Percentiles rank a stretch among this genome's conserved stretches.
Evolutionary conservation across 2,888 invertebrate genomes (phyloP).

Genomic region (Erebia palarica): DNA sequence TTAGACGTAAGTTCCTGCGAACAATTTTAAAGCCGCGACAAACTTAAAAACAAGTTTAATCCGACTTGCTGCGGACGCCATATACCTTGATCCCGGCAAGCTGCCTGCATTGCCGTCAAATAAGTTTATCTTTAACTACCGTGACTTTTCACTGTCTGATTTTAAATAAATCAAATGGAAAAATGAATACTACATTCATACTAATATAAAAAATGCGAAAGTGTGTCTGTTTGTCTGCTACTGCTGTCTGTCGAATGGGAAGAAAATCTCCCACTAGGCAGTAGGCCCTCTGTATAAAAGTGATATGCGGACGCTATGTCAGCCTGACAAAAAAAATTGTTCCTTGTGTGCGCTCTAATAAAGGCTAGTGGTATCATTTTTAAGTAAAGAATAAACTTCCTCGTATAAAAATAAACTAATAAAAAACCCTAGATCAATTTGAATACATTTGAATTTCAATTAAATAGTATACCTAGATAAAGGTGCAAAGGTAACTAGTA

Average conservation of each 20-base stretch:
- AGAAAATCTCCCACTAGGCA: too few relatives aligned
- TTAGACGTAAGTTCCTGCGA: constrained; percentile 72
- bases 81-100: constrained; percentile 59
- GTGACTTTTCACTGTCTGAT: constrained; percentile 41
- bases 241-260: too few relatives aligned
- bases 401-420: background rate
- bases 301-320: too few relatives aligned
- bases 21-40: constrained; percentile 79
- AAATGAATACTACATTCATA: background rate
- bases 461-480: constrained; percentile 7
- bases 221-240: too few relatives aligned
- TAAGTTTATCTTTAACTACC: constrained; percentile 58
- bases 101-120: constrained; percentile 68
- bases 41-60: constrained; percentile 81
- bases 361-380: too few relatives aligned
- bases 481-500: constrained; percentile 5
- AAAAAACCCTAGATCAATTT: background rate
- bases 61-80: constrained; percentile 68
- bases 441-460: background rate
- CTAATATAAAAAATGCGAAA: too few relatives aligned
- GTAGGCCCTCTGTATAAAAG: too few relatives aligned
- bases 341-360: too few relatives aligned
- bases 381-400: too few relatives aligned
- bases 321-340: too few relatives aligned
- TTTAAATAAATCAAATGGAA: constrained; percentile 19